Conservation (phyloP, 1,140 invertebrate species). For the Micrasema longulum region DNA sequence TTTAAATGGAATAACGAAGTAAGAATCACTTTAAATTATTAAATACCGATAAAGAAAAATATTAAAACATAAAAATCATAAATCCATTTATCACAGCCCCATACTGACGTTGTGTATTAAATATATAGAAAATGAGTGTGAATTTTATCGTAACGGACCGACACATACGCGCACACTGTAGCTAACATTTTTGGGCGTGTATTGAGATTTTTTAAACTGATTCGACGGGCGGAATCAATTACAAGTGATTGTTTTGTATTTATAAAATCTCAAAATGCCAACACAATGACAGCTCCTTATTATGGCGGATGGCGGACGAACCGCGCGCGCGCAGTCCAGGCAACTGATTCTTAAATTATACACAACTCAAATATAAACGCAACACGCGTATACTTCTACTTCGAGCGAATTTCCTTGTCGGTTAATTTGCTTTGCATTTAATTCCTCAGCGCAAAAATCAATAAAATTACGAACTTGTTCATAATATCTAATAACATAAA, state of each 20-base stretch:
- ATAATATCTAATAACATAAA: no score
- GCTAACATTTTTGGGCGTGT: background rate
- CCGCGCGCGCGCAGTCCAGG: conserved; percentile 13
- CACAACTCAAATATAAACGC: conserved; percentile 33
- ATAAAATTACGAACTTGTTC: no score
- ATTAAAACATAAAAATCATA: conserved; percentile 17
- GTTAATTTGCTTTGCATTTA: no score
- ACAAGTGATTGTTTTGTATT: conserved; percentile 11
- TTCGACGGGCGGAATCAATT: background rate
- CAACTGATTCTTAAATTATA: conserved; percentile 13
- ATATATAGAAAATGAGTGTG: conserved; percentile 21
- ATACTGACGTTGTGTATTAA: background rate
- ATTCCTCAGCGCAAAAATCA: no score
- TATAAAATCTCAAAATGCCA: conserved; percentile 2
- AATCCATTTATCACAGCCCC: conserved; percentile 31
- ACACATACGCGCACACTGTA: background rate
- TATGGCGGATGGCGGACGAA: conserved; percentile 7
- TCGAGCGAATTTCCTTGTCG: no score
- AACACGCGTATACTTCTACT: no score
- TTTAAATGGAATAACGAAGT: conserved; percentile 15
- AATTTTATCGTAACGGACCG: background rate
- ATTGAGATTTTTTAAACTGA: background rate
- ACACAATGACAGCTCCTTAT: conserved; percentile 15
- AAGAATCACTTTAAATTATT: conserved; percentile 14
- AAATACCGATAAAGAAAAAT: conserved; percentile 22